phyloP scores from a whole-genome alignment of 2,797 vertebrate genomes.

The Myotis myotis region DNA sequence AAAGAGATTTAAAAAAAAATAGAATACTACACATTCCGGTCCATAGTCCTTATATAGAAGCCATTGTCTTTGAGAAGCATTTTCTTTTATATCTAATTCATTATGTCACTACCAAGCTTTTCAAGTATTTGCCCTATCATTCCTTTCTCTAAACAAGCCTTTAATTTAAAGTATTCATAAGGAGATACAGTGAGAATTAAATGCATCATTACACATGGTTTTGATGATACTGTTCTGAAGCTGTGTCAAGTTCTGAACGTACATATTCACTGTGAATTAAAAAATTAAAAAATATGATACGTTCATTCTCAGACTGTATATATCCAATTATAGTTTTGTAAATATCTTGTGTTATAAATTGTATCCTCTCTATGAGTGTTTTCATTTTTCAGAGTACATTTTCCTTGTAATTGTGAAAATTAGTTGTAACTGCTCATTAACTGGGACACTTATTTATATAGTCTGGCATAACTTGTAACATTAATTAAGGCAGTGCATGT shows the following conservation, averaged over 20 bases:
- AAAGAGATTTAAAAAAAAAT: not conserved
- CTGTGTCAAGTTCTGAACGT: conserved; percentile 23
- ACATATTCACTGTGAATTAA: conserved; percentile 30
- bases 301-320: conserved; percentile 49
- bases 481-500: conserved; percentile 67
- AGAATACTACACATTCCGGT: not conserved
- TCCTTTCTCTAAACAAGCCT: not conserved
- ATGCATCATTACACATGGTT: not conserved
- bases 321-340: conserved; percentile 61
- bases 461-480: conserved; percentile 61
- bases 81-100: not conserved
- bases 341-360: conserved; percentile 58
- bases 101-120: not conserved
- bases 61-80: not conserved
- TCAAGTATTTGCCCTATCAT: not conserved
- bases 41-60: not conserved
- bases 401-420: conserved; percentile 64
- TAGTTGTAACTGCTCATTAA: conserved; percentile 62
- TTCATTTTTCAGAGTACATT: conserved; percentile 59
- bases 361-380: conserved; percentile 29
- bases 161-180: conserved; percentile 15
- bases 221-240: conserved; percentile 14
- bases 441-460: conserved; percentile 20
- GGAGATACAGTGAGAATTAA: not conserved
- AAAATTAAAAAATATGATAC: too few relatives aligned